Base-by-base conservation (phyloP, 2,113 vertebrate species). In the Ia io region DNA sequence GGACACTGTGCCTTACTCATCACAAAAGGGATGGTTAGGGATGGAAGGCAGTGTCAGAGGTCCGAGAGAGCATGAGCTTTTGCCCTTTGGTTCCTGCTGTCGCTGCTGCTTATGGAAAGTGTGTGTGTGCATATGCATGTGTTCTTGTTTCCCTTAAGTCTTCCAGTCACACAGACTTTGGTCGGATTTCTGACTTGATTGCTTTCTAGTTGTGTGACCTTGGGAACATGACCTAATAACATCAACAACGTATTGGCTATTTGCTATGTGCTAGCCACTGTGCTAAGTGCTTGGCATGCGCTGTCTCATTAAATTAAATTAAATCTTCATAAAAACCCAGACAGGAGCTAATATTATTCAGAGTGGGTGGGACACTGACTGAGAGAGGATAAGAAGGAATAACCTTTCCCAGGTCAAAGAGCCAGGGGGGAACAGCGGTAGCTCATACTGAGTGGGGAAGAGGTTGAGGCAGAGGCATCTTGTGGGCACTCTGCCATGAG, bases 301-400 rank as follows among this genome's bases (percentile, higher is more conserved):
- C 35, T n/a, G n/a, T 69, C 84, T 94, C 82, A 44, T 96, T 84
- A 92, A 84, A 76, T 94, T 84, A 95, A 93, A 96, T 94, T 84
- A 85, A 93, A 67, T 74, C 76, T 86, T 95, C 84, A 76, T 67
- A 89, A 79, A 88, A 88, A 69, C 4, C 12, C 40, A 70, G 61
- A 84, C 86, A 87, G 79, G 74, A 93, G 74, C 83, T 30, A 53
- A 67, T 49, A 74, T 16, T 92, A 78, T 87, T 82, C 30, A 20
- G 35, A 90, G 47, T 9, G 0, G 28, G 23, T 69, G 16, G 74
- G 47, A 56, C 70, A 28, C 82, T 5, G 12, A 61, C 84, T 37
- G 28, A 70, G 40, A 83, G 56, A 44, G 14, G 18, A 35, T 10
- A 69, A 1, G 22, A 88, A 61, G 28, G 13, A 51, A 77, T 11